Conservation (phyloP, 2,888 invertebrate species). For the Nomada lathburiana region DNA sequence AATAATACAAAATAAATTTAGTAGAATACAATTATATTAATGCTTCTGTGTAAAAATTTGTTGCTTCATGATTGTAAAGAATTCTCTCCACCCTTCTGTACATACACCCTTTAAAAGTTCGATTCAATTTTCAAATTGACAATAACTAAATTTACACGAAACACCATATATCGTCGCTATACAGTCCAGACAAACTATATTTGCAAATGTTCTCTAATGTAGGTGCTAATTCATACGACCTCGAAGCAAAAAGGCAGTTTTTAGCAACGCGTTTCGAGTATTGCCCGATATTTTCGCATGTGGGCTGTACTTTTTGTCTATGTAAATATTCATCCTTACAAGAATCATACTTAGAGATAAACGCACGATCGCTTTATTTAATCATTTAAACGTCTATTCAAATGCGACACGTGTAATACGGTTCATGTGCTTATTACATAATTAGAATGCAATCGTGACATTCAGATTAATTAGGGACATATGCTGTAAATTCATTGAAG, state of each 20-base stretch:
- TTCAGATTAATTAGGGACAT: slow-evolving; percentile 57
- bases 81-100: background rate
- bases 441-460: slow-evolving; percentile 62
- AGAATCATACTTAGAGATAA: slow-evolving; percentile 54
- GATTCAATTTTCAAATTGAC: slow-evolving; percentile 33
- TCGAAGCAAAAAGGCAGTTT: slow-evolving; percentile 37
- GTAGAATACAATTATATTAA: background rate
- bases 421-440: slow-evolving; percentile 50
- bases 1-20: background rate
- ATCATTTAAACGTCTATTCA: slow-evolving; percentile 51
- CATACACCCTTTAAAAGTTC: background rate
- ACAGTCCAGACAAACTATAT: slow-evolving; percentile 2
- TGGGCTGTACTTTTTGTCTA: slow-evolving; percentile 59
- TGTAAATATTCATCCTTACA: slow-evolving; percentile 47
- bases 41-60: background rate
- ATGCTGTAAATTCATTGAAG: slow-evolving; percentile 56
- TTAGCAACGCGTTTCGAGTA: slow-evolving; percentile 48
- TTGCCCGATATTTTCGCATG: slow-evolving; percentile 59
- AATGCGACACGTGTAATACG: slow-evolving; percentile 53
- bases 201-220: slow-evolving; percentile 22
- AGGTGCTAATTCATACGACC: slow-evolving; percentile 21
- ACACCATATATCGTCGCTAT: slow-evolving; percentile 5
- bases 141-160: slow-evolving; percentile 19
- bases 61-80: background rate
- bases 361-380: slow-evolving; percentile 46